A percentile compares a stretch with the other conserved stretches of the same genome.
phyloP scores from a whole-genome alignment of 1,140 invertebrate genomes.

The Dolichoris vasculosae region DNA sequence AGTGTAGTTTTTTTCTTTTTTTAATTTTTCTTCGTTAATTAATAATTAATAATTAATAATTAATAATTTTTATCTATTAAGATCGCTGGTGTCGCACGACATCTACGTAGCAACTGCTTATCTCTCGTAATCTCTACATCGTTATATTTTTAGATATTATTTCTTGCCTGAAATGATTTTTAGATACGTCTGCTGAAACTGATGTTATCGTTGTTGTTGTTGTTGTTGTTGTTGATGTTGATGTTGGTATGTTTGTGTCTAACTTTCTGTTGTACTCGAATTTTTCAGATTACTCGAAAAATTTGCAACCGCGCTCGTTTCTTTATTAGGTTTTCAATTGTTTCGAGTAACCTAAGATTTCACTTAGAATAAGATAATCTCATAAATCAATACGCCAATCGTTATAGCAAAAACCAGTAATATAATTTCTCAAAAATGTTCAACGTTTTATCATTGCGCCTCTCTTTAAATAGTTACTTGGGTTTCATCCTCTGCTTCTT shows the following conservation, averaged over 20 bases:
- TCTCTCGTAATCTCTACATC: background rate
- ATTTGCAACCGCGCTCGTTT: conserved; percentile 37
- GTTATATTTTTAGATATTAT: background rate
- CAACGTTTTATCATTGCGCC: conserved; percentile 10
- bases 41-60: conserved; percentile 56
- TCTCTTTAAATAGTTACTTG: conserved; percentile 30
- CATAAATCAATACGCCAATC: conserved; percentile 21
- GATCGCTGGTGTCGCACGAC: conserved; percentile 58
- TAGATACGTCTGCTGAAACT: conserved; percentile 14
- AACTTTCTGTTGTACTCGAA: background rate
- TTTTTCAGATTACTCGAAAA: conserved; percentile 30
- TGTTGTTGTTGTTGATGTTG: background rate
- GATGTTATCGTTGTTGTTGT: background rate
- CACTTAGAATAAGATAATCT: conserved; percentile 37
- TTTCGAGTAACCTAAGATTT: background rate
- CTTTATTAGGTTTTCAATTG: background rate
- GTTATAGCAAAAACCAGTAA: conserved; percentile 36
- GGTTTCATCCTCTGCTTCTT: conserved; percentile 47
- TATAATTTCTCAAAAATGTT: conserved; percentile 35
- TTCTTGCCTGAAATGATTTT: background rate
- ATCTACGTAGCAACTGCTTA: conserved; percentile 44
- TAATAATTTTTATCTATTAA: conserved; percentile 54
- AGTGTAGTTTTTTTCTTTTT: conserved; percentile 56
- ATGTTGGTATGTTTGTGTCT: too few species aligned
- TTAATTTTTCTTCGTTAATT: conserved; percentile 56